phyloP scores from a whole-genome alignment of 2,113 vertebrate species.

The Myxocyprinus asiaticus region DNA sequence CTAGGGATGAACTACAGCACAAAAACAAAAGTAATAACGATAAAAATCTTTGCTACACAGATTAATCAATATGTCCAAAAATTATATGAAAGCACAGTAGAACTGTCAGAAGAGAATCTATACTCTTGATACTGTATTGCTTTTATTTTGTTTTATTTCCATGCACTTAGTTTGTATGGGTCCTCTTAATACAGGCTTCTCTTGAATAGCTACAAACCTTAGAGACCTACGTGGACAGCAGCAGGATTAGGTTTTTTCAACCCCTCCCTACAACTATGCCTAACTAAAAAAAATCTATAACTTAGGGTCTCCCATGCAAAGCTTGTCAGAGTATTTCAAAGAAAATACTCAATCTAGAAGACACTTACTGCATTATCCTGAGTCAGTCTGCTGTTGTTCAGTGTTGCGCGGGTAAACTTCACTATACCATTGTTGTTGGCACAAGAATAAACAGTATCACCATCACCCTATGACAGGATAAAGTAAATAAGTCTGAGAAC shows the following conservation, averaged over 20 bases:
- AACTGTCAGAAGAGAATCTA: neutral
- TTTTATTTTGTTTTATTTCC: no score
- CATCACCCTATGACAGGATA: constrained; percentile 32
- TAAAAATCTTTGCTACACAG: no score
- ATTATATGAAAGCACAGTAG: neutral
- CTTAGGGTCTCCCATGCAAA: no score
- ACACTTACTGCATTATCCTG: neutral
- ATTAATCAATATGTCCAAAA: no score
- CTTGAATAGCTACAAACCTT: neutral
- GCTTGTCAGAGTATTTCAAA: no score
- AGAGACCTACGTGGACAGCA: neutral
- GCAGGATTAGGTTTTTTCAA: neutral
- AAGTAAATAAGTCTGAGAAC: neutral
- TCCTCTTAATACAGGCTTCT: no score
- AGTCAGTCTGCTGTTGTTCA: neutral
- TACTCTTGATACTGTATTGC: no score
- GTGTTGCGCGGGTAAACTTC: neutral
- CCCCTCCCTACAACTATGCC: no score
- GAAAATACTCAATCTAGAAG: neutral
- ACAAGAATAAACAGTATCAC: neutral
- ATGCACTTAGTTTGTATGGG: no score
- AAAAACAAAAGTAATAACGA: no score
- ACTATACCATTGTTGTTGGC: neutral
- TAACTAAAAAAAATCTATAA: no score
- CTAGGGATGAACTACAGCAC: constrained; percentile 39